Conservation (phyloP, 2,113 vertebrate genomes). For the Oenanthe oenanthe region DNA sequence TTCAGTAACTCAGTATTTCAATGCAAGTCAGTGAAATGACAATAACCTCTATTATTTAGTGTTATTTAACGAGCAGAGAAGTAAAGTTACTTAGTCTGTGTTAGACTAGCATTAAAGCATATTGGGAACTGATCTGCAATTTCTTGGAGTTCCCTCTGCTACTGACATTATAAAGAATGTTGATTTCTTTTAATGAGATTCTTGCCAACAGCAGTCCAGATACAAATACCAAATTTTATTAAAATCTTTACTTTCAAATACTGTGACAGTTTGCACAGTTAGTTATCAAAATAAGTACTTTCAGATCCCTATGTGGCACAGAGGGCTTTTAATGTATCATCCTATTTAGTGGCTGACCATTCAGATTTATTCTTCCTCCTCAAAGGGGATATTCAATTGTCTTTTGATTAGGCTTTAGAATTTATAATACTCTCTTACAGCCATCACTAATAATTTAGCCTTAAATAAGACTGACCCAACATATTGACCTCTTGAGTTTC, state of each 20-base stretch:
- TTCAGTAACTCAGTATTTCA: not conserved
- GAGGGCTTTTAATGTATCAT: not conserved
- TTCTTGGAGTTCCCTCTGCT: not conserved
- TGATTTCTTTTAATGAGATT: slow-evolving; percentile 14
- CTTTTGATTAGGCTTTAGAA: slow-evolving; percentile 21
- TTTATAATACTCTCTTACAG: not conserved
- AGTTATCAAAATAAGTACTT: not conserved
- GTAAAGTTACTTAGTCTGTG: not conserved
- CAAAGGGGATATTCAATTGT: not conserved
- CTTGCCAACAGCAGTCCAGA: not conserved
- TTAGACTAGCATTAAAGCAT: not conserved
- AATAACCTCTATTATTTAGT: not conserved
- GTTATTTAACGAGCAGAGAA: not conserved
- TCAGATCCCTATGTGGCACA: not conserved
- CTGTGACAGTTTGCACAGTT: not conserved
- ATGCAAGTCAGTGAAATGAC: not conserved
- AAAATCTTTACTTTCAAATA: slow-evolving; percentile 31
- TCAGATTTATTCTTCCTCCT: not conserved
- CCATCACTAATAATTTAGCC: not conserved
- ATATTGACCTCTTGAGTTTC: slow-evolving; percentile 4
- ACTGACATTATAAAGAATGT: not conserved
- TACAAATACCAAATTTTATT: slow-evolving; percentile 23
- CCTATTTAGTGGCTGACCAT: not conserved
- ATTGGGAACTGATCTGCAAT: not conserved
- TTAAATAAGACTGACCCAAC: not conserved